These are phyloP conservation scores for Eubucco bourcierii DNA, from an alignment of 2,113 vertebrate species.

Conservation along the genomic window DNA sequence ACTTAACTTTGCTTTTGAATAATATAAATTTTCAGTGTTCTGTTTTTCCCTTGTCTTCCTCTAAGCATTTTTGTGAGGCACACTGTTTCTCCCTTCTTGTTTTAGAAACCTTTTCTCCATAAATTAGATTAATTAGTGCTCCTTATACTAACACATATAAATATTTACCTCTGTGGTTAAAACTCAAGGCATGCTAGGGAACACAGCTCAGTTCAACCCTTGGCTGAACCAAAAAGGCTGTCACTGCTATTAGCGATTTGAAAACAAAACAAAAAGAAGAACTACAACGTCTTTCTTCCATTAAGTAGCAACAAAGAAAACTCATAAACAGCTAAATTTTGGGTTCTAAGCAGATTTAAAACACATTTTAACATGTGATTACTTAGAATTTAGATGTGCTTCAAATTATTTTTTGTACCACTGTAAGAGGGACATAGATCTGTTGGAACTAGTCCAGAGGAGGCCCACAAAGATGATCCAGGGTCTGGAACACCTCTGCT, in stretches of 20 bases:
- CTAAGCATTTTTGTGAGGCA: background rate
- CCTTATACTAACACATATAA: constrained; percentile 1
- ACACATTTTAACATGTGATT: background rate
- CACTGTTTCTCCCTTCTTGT: background rate
- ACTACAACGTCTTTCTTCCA: background rate
- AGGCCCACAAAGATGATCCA: no score
- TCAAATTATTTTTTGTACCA: background rate
- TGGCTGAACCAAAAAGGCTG: constrained; percentile 16
- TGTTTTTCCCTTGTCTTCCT: background rate
- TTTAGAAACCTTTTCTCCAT: background rate
- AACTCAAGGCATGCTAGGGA: background rate
- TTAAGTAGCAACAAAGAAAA: background rate
- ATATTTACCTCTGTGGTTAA: background rate
- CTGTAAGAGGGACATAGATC: no score
- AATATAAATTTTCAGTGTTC: background rate
- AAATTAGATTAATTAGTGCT: background rate
- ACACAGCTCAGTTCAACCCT: background rate
- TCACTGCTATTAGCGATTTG: background rate
- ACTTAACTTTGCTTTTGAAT: background rate
- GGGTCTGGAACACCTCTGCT: no score
- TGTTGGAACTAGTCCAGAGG: no score
- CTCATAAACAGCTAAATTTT: background rate
- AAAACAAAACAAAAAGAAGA: constrained; percentile 5
- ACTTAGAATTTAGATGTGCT: background rate
- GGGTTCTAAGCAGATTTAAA: background rate